Evolutionary conservation across 1,140 invertebrate genomes (phyloP).

Genomic region (fruit fly (Drosophila melanogaster)): Release_6_plus_ISO1_MT NT_033779.5:5182501-5183000

Average conservation of each 20-base stretch:
- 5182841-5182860: no score
- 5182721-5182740: conserved; percentile 80
- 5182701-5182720: conserved; percentile 62
- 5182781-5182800: conserved; percentile 84
- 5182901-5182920: no score
- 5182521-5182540: neutral
- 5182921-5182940: no score
- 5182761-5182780: conserved; percentile 86
- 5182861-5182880: no score
- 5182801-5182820: conserved; percentile 41
- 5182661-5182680: no score
- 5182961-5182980: conserved; percentile 1
- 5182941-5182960: neutral
- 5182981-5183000: conserved; percentile 25
- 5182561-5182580: neutral
- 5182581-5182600: conserved; percentile 17
- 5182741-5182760: conserved; percentile 78
- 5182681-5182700: no score
- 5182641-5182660: conserved; percentile 2
- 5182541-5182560: neutral
- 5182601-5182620: conserved; percentile 27
- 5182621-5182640: conserved; percentile 6
- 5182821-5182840: no score
- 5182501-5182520: neutral
- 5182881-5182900: no score